phyloP scores from a whole-genome alignment of 2,113 vertebrate species.

The Eira barbara region DNA sequence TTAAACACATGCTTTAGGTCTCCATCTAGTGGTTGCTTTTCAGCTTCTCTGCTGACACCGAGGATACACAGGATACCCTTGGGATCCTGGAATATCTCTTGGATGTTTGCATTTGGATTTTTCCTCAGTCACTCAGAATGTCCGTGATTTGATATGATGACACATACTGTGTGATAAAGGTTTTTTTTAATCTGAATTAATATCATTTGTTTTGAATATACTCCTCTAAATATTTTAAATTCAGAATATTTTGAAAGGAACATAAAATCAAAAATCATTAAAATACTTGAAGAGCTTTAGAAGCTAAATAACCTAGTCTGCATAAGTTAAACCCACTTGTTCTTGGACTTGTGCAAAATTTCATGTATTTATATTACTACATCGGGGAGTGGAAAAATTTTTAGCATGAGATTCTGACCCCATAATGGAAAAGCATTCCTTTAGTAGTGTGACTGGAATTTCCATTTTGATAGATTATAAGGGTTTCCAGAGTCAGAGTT shows the following conservation, averaged over 20 bases:
- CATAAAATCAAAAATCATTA: not conserved
- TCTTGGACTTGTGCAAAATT: not conserved
- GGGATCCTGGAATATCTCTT: not conserved
- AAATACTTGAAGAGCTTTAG: not conserved
- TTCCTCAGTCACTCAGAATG: not conserved
- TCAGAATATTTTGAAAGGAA: not conserved
- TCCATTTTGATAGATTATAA: not conserved
- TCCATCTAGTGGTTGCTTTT: constrained; percentile 82
- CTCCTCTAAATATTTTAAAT: not conserved
- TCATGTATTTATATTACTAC: not conserved
- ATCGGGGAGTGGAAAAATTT: not conserved
- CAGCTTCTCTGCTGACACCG: not conserved
- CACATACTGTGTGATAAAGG: not conserved
- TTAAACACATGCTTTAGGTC: constrained; percentile 62
- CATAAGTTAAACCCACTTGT: not conserved
- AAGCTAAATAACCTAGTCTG: not conserved
- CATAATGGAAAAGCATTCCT: not conserved
- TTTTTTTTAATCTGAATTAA: not conserved
- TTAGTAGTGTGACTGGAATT: not conserved
- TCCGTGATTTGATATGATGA: not conserved
- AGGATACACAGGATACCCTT: not conserved
- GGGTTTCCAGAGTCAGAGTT: not conserved
- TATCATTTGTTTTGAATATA: not conserved
- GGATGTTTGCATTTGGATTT: not conserved
- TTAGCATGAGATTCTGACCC: not conserved